Conservation (phyloP, 2,113 vertebrate genomes). For the Paraplagusia blochii region DNA sequence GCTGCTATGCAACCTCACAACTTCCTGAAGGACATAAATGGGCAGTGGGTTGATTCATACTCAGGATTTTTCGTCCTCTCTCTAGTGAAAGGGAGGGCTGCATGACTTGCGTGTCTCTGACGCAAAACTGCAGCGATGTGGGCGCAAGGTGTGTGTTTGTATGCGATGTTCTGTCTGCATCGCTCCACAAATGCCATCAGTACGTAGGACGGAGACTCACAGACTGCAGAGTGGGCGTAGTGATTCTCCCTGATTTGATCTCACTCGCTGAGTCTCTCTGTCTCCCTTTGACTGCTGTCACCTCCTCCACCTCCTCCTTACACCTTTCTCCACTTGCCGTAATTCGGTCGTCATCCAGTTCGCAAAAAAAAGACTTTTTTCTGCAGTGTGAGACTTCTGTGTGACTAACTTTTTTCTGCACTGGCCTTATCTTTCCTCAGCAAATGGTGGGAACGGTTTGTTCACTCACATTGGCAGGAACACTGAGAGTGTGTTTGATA, state of each 20-base stretch:
- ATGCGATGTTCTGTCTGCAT: constrained; percentile 52
- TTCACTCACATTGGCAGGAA: constrained; percentile 10
- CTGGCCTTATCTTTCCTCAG: neutral
- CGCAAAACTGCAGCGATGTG: constrained; percentile 69
- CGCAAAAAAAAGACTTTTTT: constrained; percentile 4
- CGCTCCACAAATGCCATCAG: constrained; percentile 45
- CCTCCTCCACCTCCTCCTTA: constrained; percentile 28
- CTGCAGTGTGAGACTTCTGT: neutral
- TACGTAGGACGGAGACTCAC: constrained; percentile 62
- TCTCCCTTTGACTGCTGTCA: constrained; percentile 11
- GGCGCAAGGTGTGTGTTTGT: constrained; percentile 60
- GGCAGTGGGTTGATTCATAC: constrained; percentile 69
- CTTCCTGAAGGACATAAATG: constrained; percentile 69
- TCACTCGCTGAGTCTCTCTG: constrained; percentile 6
- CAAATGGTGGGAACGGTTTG: neutral
- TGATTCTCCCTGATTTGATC: constrained; percentile 60
- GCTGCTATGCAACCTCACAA: constrained; percentile 66
- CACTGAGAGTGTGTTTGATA: neutral
- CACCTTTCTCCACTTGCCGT: constrained; percentile 8
- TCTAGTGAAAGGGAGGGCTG: constrained; percentile 53
- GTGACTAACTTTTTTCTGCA: constrained; percentile 11
- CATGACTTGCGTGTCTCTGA: constrained; percentile 67
- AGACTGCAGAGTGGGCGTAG: constrained; percentile 72
- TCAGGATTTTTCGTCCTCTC: constrained; percentile 36
- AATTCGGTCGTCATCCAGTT: constrained; percentile 9